phyloP scores from a whole-genome alignment of 2,797 vertebrate species.

The Epinephelus awoara region DNA sequence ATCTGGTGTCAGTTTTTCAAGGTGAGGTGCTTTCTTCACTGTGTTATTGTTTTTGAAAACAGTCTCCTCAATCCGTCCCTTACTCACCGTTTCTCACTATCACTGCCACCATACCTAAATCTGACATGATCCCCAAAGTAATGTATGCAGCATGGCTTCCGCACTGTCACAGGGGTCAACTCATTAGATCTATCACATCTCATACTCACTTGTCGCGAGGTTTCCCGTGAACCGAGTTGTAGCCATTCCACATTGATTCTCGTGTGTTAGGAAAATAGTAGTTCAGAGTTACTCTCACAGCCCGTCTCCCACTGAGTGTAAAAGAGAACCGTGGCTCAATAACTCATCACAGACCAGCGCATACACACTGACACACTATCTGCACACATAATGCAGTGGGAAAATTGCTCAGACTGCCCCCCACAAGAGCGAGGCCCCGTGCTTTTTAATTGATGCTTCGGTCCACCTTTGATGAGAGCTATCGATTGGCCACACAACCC shows the following conservation, averaged over 20 bases:
- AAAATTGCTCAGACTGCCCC: conserved; percentile 70
- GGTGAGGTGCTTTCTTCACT: conserved; percentile 62
- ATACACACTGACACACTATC: conserved; percentile 35
- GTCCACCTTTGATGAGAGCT: conserved; percentile 80
- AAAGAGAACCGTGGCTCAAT: conserved; percentile 70
- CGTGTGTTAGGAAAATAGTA: conserved; percentile 61
- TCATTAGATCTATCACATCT: conserved; percentile 43
- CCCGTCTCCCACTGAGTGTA: conserved; percentile 56
- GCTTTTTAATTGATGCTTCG: conserved; percentile 82
- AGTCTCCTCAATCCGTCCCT: conserved; percentile 38
- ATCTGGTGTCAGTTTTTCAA: conserved; percentile 38
- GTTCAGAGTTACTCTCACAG: conserved; percentile 70
- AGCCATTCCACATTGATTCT: conserved; percentile 54
- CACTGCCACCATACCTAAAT: conserved; percentile 57
- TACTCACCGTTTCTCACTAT: conserved; percentile 36
- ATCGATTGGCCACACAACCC: conserved; percentile 78
- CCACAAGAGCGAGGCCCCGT: conserved; percentile 60
- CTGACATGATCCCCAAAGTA: conserved; percentile 25
- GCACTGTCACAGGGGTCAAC: conserved; percentile 31
- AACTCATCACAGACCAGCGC: conserved; percentile 69
- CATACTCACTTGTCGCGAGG: conserved; percentile 17
- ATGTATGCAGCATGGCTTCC: conserved; percentile 23
- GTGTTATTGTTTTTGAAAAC: background rate
- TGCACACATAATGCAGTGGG: conserved; percentile 68
- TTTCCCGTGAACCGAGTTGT: conserved; percentile 33